phyloP scores from a whole-genome alignment of 2,113 vertebrate genomes.

The Penelope pileata region DNA sequence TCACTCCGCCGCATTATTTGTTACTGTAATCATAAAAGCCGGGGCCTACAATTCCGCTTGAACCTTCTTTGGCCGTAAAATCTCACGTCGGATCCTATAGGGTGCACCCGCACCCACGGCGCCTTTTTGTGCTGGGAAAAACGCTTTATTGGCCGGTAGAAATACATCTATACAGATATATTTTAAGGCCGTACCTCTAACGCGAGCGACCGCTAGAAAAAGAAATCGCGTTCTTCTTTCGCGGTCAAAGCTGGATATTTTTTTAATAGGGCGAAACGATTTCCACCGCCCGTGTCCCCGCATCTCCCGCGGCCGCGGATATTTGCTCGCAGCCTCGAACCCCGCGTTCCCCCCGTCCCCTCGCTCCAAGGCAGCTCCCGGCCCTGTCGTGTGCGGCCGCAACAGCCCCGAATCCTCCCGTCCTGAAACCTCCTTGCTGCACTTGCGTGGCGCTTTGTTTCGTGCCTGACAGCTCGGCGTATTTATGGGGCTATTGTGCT shows the following conservation, averaged over 20 bases:
- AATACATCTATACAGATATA: neutral
- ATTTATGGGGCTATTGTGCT: constrained; percentile 70
- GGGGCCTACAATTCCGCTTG: constrained; percentile 39
- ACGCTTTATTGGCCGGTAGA: neutral
- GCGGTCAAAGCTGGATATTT: neutral
- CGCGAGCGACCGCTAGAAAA: neutral
- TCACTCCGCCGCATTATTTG: neutral
- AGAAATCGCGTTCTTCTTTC: neutral
- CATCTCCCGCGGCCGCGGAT: neutral
- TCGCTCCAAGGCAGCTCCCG: no score
- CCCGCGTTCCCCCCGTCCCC: neutral
- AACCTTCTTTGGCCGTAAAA: constrained; percentile 10
- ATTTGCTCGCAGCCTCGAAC: constrained; percentile 2
- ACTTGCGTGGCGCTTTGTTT: constrained; percentile 35
- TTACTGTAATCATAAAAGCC: constrained; percentile 33
- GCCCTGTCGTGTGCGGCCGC: neutral
- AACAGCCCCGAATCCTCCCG: neutral
- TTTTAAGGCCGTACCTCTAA: neutral
- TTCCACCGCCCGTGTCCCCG: neutral
- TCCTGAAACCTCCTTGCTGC: neutral
- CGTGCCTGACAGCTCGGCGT: constrained; percentile 56
- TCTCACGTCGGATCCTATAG: neutral
- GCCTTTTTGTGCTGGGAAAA: neutral
- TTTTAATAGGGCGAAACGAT: neutral
- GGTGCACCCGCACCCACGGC: neutral